These are phyloP conservation scores for Nasalis larvatus DNA, from an alignment of 2,113 vertebrate species.

Conservation along the genomic window DNA sequence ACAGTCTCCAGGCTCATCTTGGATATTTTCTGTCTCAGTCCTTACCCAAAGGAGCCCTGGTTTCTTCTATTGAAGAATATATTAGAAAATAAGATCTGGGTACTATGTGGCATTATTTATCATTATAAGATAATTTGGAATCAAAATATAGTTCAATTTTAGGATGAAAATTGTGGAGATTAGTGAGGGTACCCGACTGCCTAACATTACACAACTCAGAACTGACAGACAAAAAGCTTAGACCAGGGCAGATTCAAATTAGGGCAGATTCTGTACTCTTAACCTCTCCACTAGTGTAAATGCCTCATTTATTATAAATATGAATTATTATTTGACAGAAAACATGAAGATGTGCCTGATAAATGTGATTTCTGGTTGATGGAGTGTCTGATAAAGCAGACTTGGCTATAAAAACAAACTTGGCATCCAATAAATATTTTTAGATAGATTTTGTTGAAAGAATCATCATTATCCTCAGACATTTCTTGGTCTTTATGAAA, in stretches of 20 bases:
- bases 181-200: not conserved
- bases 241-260: not conserved
- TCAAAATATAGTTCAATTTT: not conserved
- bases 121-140: not conserved
- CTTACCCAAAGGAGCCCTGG: not conserved
- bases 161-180: not conserved
- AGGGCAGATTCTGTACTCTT: not conserved
- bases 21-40: not conserved
- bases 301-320: not conserved
- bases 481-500: not conserved
- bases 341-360: not conserved
- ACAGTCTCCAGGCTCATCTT: not conserved
- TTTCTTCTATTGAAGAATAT: not conserved
- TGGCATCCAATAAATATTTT: not conserved
- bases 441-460: not conserved
- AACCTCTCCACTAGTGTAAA: not conserved
- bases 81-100: not conserved
- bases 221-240: not conserved
- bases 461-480: not conserved
- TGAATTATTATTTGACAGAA: not conserved
- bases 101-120: not conserved
- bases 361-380: not conserved
- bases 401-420: not conserved
- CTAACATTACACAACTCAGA: not conserved
- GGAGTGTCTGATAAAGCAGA: conserved; percentile 1